Conservation (phyloP, 2,888 invertebrate species). For the Ophioninae sp. region DNA sequence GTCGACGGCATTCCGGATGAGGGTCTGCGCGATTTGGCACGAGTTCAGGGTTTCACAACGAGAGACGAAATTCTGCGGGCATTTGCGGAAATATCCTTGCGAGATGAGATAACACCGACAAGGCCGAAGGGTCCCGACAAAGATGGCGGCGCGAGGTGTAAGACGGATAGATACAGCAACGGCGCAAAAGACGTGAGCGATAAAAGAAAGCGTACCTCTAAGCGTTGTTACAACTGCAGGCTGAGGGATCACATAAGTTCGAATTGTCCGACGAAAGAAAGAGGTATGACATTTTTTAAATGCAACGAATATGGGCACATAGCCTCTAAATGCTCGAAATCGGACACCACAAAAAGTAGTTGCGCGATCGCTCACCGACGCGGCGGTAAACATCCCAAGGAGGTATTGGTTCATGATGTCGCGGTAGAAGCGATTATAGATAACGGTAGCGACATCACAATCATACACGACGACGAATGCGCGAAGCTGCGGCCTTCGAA, state of each 20-base stretch:
- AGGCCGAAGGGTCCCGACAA: slow-evolving; percentile 4
- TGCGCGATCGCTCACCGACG: not conserved
- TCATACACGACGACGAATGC: slow-evolving; percentile 44
- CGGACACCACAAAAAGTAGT: slow-evolving; percentile 1
- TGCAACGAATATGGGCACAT: slow-evolving; percentile 39
- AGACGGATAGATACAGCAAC: not conserved
- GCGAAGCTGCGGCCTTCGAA: slow-evolving; percentile 42
- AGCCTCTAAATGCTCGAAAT: slow-evolving; percentile 25
- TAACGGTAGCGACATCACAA: slow-evolving; percentile 55
- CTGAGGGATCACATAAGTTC: slow-evolving; percentile 23
- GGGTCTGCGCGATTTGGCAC: not conserved
- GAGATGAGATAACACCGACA: not conserved
- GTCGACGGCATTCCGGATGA: too few species aligned
- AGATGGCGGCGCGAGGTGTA: not conserved
- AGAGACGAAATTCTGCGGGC: slow-evolving; percentile 2
- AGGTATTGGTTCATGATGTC: slow-evolving; percentile 43
- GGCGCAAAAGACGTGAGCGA: not conserved
- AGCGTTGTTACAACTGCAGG: slow-evolving; percentile 37
- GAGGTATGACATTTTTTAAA: slow-evolving; percentile 39
- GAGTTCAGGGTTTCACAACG: slow-evolving; percentile 4
- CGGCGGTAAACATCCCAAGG: not conserved
- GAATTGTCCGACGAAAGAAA: slow-evolving; percentile 35
- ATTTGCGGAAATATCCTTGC: slow-evolving; percentile 6
- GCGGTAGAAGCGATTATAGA: slow-evolving; percentile 53
- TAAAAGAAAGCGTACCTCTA: not conserved